Evolutionary conservation across 2,113 vertebrate genomes (phyloP), one percentile per base, ranked within the genome.

Genomic region (Campylomormyrus numenius): DNA sequence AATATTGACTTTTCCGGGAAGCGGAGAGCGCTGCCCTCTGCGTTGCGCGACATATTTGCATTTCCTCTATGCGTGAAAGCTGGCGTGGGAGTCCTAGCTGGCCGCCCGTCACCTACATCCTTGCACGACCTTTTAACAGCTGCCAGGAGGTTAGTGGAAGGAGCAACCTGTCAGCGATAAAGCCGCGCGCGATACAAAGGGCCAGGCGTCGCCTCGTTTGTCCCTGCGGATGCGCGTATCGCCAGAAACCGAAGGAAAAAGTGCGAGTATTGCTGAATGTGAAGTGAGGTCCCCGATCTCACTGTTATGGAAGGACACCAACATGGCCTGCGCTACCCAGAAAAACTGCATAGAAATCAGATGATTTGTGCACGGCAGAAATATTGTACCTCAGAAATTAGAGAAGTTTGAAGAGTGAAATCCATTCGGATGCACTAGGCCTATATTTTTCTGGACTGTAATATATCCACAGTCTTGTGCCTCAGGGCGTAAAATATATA

Each of bases 1-100:
- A 96, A 97, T 97, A 96, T 95, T 97, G 95, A 95, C 94, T 97
- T 97, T 96, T 96, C 93, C 94, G 39, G n/a, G 53, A 88, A 35
- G 87, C 42, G 56, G 87, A 27, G 17, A 45, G 21, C 10, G 19
- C 39, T n/a, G 35, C 45, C 39, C 39, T 13, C 15, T 15, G 66
- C 31, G 48, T n/a, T 11, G 50, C 24, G 8, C 1, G 31, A 9
- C 3, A 85, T n/a, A 83, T 56, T 45, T 84, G 70, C 50, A 53
- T 31, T 35, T 17, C 88, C 48, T 52, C 11, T 27, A 31, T 42
- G 31, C 8, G 27, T 85, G 35, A 89, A 70, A 70, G 62, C 62
- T 13, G 62, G 62, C 88, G 2, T 9, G 19, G 49, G 35, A 39
- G 88, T 10, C 74, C 19, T 56, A 50, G 17, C 49, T 19, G 19